These are phyloP conservation scores for Poliocrania exsul DNA, from an alignment of 2,797 vertebrate species.

Conservation along the genomic window DNA sequence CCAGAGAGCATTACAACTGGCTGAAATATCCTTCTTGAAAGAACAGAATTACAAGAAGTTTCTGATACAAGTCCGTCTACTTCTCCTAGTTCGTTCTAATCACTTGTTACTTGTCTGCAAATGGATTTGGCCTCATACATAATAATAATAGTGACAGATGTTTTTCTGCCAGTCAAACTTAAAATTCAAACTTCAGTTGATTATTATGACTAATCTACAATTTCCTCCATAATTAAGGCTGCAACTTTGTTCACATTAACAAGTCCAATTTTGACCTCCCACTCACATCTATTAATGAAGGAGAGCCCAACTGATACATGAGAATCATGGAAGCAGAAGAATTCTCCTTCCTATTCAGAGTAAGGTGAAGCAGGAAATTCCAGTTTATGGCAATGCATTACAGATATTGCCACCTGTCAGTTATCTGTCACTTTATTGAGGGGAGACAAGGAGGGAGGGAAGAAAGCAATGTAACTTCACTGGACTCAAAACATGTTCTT, in stretches of 20 bases:
- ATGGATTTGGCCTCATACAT: constrained; percentile 50
- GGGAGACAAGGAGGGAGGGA: neutral
- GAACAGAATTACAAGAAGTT: constrained; percentile 26
- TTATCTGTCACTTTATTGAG: neutral
- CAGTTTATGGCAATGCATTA: neutral
- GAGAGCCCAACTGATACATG: neutral
- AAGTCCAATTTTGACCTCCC: constrained; percentile 46
- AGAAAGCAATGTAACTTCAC: neutral
- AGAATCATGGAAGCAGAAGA: neutral
- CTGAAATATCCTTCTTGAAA: constrained; percentile 26
- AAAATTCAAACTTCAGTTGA: constrained; percentile 40
- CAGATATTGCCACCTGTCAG: neutral
- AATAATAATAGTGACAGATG: constrained; percentile 53
- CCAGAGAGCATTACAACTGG: constrained; percentile 8
- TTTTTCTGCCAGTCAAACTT: constrained; percentile 60
- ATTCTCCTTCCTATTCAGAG: neutral
- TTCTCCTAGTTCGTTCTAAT: constrained; percentile 45
- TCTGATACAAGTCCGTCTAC: constrained; percentile 29
- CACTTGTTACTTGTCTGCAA: constrained; percentile 61
- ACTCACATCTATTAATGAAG: constrained; percentile 25
- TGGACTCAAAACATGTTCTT: neutral
- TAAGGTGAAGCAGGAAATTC: neutral
- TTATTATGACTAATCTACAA: constrained; percentile 45
- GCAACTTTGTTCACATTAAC: constrained; percentile 32
- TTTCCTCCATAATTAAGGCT: constrained; percentile 46